Evolutionary conservation across 2,888 invertebrate genomes (phyloP), one percentile per base, ranked within the genome.

Genomic region (Luperina nickerlii): DNA sequence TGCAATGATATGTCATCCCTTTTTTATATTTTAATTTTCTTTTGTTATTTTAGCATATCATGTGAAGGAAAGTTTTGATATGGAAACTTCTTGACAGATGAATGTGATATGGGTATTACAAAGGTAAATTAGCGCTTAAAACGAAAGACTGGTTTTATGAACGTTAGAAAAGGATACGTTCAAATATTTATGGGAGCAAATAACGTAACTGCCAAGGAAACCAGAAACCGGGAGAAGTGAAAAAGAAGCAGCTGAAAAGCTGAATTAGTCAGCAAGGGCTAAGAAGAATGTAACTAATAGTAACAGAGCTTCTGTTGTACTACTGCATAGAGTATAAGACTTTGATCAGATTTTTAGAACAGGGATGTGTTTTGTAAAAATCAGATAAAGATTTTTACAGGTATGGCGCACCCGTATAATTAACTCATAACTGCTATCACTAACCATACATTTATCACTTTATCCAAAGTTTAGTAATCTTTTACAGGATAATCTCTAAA

Each of bases 11-110:
- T 75, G 70, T 82, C 78, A 80, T 86, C 42, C 68, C 45, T 67
- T 70, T 68, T 82, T 75, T 66, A 60, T 84, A 73, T 15, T 38
- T 76, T 82, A 62, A 66, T 76, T 78, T 82, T 57, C 65, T 78
- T 80, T 82, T 75, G 62, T 75, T 75, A 70, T 75, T 73, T 81
- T 51, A 57, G 27, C 70, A 32, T 71, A 62, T 74, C 77, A 74
- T 63, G n/a, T 70, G 15, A 1, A 69, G 20, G 45, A 45, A 65
- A 75, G 45, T 51, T 74, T 71, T 78, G 15, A 38, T 57, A 24
- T 32, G 27, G 15, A 74, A 74, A 81, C 66, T n/a, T 20, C 27
- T 74, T 66, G 73, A 66, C 66, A 48, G 45, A n/a, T 65, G 11
- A 71, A 76, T 81, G 27, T 15, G 27, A 48, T 71, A 67, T 11